Evolutionary conservation across 2,888 invertebrate species (phyloP).

Genomic region (Caenorhabditis auriculariae): DNA sequence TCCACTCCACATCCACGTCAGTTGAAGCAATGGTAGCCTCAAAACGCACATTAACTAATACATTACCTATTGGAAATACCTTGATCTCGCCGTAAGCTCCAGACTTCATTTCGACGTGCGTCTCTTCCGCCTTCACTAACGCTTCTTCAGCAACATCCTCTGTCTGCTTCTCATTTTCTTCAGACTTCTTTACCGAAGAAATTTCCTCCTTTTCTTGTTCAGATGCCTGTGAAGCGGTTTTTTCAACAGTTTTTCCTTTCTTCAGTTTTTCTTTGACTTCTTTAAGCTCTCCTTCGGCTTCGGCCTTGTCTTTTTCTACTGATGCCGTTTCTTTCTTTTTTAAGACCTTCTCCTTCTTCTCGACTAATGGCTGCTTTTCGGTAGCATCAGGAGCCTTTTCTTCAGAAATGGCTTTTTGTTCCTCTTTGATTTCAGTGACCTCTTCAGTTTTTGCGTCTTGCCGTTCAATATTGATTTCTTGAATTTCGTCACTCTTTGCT

Average conservation of each 20-base stretch:
- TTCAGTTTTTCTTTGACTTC: slow-evolving; percentile 34
- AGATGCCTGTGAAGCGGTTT: slow-evolving; percentile 12
- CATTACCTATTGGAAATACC: not conserved
- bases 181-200: slow-evolving; percentile 6
- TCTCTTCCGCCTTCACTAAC: slow-evolving; percentile 14
- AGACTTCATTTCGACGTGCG: slow-evolving; percentile 16
- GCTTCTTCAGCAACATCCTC: not conserved
- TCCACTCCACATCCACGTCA: slow-evolving; percentile 36
- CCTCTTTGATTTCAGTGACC: slow-evolving; percentile 6
- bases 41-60: not conserved
- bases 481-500: not conserved
- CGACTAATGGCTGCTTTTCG: slow-evolving; percentile 6
- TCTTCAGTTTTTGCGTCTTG: slow-evolving; percentile 11
- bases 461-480: slow-evolving; percentile 5
- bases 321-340: slow-evolving; percentile 4
- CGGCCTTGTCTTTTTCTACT: slow-evolving; percentile 5
- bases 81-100: slow-evolving; percentile 21
- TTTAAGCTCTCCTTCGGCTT: slow-evolving; percentile 10
- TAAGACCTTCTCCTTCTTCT: slow-evolving; percentile 11
- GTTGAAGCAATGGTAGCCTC: slow-evolving; percentile 15
- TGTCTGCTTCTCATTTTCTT: slow-evolving; percentile 26
- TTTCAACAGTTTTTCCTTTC: slow-evolving; percentile 29
- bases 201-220: slow-evolving; percentile 2
- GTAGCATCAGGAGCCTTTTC: slow-evolving; percentile 23
- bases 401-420: slow-evolving; percentile 27